These are phyloP conservation scores for Hippocampus barbouri DNA, from an alignment of 2,113 vertebrate genomes.

Conservation along the genomic window DNA sequence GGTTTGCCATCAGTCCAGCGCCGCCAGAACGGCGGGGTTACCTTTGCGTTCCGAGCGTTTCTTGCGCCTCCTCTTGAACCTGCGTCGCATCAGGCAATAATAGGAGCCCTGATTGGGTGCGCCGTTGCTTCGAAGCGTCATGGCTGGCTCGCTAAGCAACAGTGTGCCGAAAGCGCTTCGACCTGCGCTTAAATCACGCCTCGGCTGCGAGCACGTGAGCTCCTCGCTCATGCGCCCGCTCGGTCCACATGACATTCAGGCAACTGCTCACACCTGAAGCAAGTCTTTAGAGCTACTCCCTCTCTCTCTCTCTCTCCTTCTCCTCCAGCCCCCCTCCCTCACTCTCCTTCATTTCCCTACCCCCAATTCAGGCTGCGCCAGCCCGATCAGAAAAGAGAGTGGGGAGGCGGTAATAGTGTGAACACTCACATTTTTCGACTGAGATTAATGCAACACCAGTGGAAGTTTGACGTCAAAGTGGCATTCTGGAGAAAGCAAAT, in stretches of 20 bases:
- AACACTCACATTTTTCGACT: conserved; percentile 14
- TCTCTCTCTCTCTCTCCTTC: conserved; percentile 7
- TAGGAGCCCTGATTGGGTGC: conserved; percentile 60
- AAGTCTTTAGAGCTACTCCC: conserved; percentile 47
- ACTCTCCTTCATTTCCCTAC: conserved; percentile 6
- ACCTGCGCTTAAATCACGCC: conserved; percentile 6
- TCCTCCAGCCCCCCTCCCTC: not conserved
- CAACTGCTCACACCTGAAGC: conserved; percentile 62
- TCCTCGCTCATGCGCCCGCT: conserved; percentile 11
- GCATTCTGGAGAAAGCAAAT: not conserved
- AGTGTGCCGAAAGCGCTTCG: not conserved
- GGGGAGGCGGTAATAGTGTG: conserved; percentile 33
- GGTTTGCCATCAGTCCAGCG: not conserved
- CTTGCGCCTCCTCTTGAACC: conserved; percentile 75
- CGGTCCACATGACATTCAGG: not conserved
- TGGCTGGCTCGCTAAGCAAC: conserved; percentile 25
- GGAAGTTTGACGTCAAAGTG: not conserved
- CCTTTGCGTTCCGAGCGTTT: conserved; percentile 80
- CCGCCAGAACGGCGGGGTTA: conserved; percentile 36
- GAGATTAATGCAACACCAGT: not conserved
- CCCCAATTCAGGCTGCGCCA: conserved; percentile 47
- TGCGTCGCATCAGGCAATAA: conserved; percentile 59
- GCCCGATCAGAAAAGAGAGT: conserved; percentile 54
- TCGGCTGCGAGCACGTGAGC: conserved; percentile 12
- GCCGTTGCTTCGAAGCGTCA: conserved; percentile 63